Evolutionary conservation across 2,888 invertebrate species (phyloP), one percentile per base, ranked within the genome.

Genomic region (Terebella lapidaria): DNA sequence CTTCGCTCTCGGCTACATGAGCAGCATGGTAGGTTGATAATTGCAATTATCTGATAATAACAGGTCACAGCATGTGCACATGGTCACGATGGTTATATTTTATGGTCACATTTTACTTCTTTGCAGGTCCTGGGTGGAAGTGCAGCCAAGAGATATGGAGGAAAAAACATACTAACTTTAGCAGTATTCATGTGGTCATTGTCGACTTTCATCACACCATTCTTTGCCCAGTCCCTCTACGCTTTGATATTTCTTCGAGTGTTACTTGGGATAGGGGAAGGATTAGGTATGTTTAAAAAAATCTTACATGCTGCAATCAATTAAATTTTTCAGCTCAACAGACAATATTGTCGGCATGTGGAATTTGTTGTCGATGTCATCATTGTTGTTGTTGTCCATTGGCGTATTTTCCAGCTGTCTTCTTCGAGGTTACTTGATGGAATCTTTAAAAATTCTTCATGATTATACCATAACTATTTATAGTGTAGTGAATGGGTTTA

Each of bases 1-100:
- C 3, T 89, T 89, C 80, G 87, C 89, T 35, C 86, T 88, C 64
- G 89, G 89, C 29, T 89, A 89, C 74, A 87, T 89, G 72, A 87
- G 87, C 70, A 88, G 88, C 81, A 88, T 88, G 84, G 86, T 88
- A 78, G 66, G 67, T 2, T 35, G n/a, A 15, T 35, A n/a, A 15
- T 35, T n/a, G 10, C 42, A 35, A 15, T 35, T n/a, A 35, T 35
- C n/a, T n/a, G n/a, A 35, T 35, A n/a, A n/a, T n/a, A n/a, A n/a
- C n/a, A n/a, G n/a, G n/a, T n/a, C 42, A 15, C 42, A 15, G 42
- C n/a, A n/a, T 35, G 42, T 35, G 42, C n/a, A 10, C 42, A 35
- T 35, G 10, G 10, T 35, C 10, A 15, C 42, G 10, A 35, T 35
- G 42, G n/a, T 35, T 10, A 35, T 15, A 35, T 35, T 10, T 35